Evolutionary conservation across 2,888 invertebrate genomes (phyloP).

Genomic region (Patella pellucida): DNA sequence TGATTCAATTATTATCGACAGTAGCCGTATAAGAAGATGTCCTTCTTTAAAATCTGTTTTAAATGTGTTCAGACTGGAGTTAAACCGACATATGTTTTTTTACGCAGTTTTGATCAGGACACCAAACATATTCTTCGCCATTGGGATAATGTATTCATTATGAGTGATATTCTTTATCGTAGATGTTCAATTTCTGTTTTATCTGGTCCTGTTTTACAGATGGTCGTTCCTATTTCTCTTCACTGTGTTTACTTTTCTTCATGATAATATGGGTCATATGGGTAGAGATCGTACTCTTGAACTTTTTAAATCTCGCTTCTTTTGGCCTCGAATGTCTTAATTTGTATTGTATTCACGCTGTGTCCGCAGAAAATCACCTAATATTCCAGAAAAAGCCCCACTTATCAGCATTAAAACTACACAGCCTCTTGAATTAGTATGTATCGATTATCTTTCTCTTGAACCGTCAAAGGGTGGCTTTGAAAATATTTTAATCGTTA

Average conservation of each 20-base stretch:
- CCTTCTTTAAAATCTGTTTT: not conserved
- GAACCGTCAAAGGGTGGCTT: conserved; percentile 26
- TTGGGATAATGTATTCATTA: not conserved
- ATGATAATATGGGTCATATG: too few species aligned
- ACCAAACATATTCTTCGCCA: conserved; percentile 15
- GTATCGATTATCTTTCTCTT: conserved; percentile 14
- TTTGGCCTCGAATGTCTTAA: too few species aligned
- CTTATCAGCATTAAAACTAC: conserved; percentile 20
- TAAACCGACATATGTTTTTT: not conserved
- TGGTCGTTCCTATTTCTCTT: too few species aligned
- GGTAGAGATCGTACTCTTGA: too few species aligned
- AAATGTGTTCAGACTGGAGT: conserved; percentile 6
- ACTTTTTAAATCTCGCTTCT: too few species aligned
- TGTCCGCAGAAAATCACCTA: too few species aligned
- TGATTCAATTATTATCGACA: not conserved
- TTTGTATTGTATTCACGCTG: too few species aligned
- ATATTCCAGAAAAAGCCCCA: too few species aligned
- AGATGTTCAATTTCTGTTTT: too few species aligned
- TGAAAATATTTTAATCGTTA: conserved; percentile 23
- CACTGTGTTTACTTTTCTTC: too few species aligned
- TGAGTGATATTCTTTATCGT: conserved; percentile 5
- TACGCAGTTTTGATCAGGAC: not conserved
- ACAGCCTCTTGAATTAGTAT: conserved; percentile 28
- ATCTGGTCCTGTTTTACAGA: too few species aligned
- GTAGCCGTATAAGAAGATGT: not conserved